Evolutionary conservation across 2,888 invertebrate species (phyloP), one percentile per base, ranked within the genome.

Genomic region (Drosophila sordidapex): DNA sequence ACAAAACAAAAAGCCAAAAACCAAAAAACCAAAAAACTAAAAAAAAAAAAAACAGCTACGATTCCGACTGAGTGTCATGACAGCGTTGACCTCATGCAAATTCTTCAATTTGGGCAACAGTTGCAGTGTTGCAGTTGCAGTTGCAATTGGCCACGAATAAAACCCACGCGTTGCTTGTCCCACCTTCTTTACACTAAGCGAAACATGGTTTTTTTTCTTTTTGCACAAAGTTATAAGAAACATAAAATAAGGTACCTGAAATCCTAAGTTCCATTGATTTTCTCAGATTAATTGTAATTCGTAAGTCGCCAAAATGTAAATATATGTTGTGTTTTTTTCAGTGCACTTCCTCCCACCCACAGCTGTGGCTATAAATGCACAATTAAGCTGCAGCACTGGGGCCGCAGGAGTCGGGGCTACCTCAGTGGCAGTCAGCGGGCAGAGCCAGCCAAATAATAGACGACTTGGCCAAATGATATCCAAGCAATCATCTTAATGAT

Each of bases 21-120:
- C 13, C 13, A 25, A 58, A 62, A 49, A 33, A 38, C n/a, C 3
- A 3, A 27, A 27, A n/a, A n/a, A n/a, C n/a, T n/a, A n/a, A n/a
- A n/a, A n/a, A n/a, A 27, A 43, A 4, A 13, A 36, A 27, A 40
- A 57, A 61, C 46, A 56, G 38, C 77, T 59, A 68, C 52, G 60
- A 69, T 51, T 69, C 63, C 57, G 63, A 53, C 66, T 72, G 79
- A 81, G 83, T 81, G 81, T 81, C 83, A 83, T 74, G 84, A 89
- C 84, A 87, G 82, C 87, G 74, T 69, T 85, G 89, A 85, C 84
- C 84, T 77, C 76, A 57, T 71, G 83, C 78, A 72, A 82, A 79
- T 82, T 74, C 71, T 48, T 57, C 63, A 27, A 35, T 79, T 70
- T 74, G 43, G 67, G 61, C 80, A 78, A 79, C 77, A 74, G 77